Evolutionary conservation across 1,140 invertebrate species (phyloP).

Genomic region (Cydia splendana): DNA sequence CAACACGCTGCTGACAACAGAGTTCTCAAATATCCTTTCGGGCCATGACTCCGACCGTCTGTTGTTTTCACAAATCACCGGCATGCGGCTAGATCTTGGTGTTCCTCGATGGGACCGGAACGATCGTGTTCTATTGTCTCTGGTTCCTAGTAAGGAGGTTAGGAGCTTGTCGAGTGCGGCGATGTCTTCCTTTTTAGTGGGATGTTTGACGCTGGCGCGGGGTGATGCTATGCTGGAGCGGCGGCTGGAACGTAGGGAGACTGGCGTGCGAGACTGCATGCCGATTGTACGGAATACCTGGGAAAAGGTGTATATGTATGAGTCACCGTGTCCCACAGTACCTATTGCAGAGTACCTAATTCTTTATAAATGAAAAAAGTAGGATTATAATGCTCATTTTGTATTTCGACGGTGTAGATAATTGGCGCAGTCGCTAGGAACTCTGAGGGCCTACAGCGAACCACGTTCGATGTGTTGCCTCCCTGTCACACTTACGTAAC

Average conservation of each 20-base stretch:
- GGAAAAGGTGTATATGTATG: conserved; percentile 35
- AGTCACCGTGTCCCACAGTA: neutral
- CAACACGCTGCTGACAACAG: conserved; percentile 62
- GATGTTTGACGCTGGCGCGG: conserved; percentile 31
- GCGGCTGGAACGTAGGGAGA: conserved; percentile 55
- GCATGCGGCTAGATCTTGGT: conserved; percentile 58
- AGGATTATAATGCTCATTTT: too few relatives aligned
- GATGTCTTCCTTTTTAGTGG: conserved; percentile 61
- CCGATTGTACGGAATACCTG: conserved; percentile 67
- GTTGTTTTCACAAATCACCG: conserved; percentile 45
- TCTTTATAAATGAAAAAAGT: too few relatives aligned
- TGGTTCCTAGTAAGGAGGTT: conserved; percentile 65
- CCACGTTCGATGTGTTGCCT: too few relatives aligned
- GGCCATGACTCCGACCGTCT: conserved; percentile 66
- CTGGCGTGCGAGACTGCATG: conserved; percentile 53
- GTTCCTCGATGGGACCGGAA: conserved; percentile 65
- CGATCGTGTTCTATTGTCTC: conserved; percentile 55
- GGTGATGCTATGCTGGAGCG: conserved; percentile 55
- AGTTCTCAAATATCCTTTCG: conserved; percentile 65
- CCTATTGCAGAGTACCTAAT: neutral
- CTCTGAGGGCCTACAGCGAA: too few relatives aligned
- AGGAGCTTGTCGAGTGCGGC: conserved; percentile 73
- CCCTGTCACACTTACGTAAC: too few relatives aligned
- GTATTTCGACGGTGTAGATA: too few relatives aligned
- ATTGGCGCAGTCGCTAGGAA: too few relatives aligned